phyloP scores from a whole-genome alignment of 1,140 invertebrate genomes.

The Drosophila triauraria region DNA sequence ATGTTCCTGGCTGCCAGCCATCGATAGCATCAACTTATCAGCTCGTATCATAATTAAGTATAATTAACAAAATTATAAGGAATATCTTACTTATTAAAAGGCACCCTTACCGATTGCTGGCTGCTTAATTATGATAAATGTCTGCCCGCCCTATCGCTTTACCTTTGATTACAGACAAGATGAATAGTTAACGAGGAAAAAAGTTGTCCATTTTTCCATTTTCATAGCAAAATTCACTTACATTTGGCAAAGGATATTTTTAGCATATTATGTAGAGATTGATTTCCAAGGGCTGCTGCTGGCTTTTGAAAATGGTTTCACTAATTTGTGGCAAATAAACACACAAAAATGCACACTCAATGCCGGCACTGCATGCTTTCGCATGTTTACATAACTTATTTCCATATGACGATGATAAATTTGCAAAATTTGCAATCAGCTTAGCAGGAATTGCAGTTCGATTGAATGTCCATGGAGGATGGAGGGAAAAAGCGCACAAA shows the following conservation, averaged over 20 bases:
- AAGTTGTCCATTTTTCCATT: not conserved
- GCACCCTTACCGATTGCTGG: too few species aligned
- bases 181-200: too few species aligned
- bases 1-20: too few species aligned
- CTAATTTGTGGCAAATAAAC: constrained; percentile 22
- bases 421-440: constrained; percentile 16
- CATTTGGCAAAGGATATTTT: not conserved
- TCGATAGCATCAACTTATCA: too few species aligned
- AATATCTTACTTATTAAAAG: too few species aligned
- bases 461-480: not conserved
- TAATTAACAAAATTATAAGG: too few species aligned
- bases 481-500: not conserved
- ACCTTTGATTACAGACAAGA: too few species aligned
- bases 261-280: constrained; percentile 3
- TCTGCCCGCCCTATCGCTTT: too few species aligned
- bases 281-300: not conserved
- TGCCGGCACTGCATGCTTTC: not conserved
- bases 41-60: too few species aligned
- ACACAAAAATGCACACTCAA: constrained; percentile 5
- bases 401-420: constrained; percentile 7
- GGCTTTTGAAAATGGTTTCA: not conserved
- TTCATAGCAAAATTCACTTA: constrained; percentile 7
- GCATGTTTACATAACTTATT: constrained; percentile 17
- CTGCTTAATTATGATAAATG: too few species aligned
- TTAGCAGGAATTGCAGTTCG: constrained; percentile 3